Evolutionary conservation across 2,797 vertebrate genomes (phyloP), one percentile per base, ranked within the genome.

Genomic region (Melanotaenia nigrans): DNA sequence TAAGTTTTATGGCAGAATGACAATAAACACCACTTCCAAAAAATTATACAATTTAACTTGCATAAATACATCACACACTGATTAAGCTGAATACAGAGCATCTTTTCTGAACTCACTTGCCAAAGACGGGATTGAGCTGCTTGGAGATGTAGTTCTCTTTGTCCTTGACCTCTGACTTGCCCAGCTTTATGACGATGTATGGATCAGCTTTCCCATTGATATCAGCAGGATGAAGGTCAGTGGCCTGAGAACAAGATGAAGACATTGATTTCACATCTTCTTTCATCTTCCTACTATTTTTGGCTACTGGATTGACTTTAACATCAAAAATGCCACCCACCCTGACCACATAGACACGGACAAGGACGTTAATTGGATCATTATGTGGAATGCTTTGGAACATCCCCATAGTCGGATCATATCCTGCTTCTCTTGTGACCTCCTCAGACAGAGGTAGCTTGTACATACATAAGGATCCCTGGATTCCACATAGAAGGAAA

Each of bases 131-230:
- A 86, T 99, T 99, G 56, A 99, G 93, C 89, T 99, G 97, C 88
- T 99, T 99, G 82, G 98, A 99, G 89, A 99, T 99, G 85, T 99
- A 99, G 85, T 98, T 99, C 89, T 99, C 98, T 86, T 99, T 99
- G 92, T 99, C 98, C 13, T 95, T 97, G 87, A 99, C 93, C 69
- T 99, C 98, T 0, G 96, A 96, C 87, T 96, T 99, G n/a, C 98
- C 98, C 75, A 99, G 90, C 80, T 95, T 96, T 82, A 99, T 97
- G 88, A 94, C 95, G 0, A 99, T 75, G 1, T 99, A 99, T 0
- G 98, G 98, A 80, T 99, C 97, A 0, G 98, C 98, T 83, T 99
- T 99, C 28, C 98, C 97, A 0, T 99, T 99, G 88, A 99, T 97
- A 79, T 99, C 98, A 0, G 98, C 97, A 0, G 98, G 98, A 85